phyloP scores from a whole-genome alignment of 2,888 invertebrate species.

The Thymelicus acteon region DNA sequence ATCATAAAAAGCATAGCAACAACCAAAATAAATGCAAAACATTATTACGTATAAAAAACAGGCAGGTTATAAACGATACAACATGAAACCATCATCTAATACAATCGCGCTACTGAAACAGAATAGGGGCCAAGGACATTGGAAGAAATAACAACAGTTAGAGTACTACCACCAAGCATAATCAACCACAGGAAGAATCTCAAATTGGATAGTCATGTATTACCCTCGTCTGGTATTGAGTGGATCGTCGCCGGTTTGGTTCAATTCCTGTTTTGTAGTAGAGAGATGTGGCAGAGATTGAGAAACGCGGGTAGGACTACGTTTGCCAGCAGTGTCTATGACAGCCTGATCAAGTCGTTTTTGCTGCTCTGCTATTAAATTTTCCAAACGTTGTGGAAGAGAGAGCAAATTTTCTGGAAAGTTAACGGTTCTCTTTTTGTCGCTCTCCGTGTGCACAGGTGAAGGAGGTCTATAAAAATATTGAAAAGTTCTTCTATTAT shows the following conservation, averaged over 20 bases:
- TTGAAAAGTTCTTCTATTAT: background rate
- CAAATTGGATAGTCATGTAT: conserved; percentile 12
- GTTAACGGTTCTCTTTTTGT: conserved; percentile 67
- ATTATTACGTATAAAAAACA: conserved; percentile 4
- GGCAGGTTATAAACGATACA: too few species aligned
- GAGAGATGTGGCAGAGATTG: conserved; percentile 68
- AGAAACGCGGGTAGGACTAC: conserved; percentile 56
- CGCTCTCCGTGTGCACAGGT: conserved; percentile 46
- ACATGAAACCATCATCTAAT: too few species aligned
- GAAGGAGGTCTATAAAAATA: conserved; percentile 40
- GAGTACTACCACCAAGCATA: background rate
- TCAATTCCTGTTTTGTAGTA: conserved; percentile 45
- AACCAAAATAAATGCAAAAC: conserved; percentile 1
- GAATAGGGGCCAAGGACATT: too few species aligned
- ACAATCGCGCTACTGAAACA: too few species aligned
- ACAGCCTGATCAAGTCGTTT: conserved; percentile 60
- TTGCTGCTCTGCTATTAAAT: conserved; percentile 55
- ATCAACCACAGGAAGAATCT: background rate
- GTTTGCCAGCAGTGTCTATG: conserved; percentile 61
- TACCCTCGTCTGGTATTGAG: conserved; percentile 48
- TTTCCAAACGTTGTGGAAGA: conserved; percentile 60
- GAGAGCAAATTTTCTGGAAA: conserved; percentile 68
- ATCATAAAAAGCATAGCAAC: background rate
- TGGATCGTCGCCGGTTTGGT: conserved; percentile 3
- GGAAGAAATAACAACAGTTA: too few species aligned